Percentiles rank a stretch among this genome's conserved stretches.
These are phyloP conservation scores for Sussaba pulchella DNA, from an alignment of 2,888 invertebrate genomes.

Conservation along the genomic window DNA sequence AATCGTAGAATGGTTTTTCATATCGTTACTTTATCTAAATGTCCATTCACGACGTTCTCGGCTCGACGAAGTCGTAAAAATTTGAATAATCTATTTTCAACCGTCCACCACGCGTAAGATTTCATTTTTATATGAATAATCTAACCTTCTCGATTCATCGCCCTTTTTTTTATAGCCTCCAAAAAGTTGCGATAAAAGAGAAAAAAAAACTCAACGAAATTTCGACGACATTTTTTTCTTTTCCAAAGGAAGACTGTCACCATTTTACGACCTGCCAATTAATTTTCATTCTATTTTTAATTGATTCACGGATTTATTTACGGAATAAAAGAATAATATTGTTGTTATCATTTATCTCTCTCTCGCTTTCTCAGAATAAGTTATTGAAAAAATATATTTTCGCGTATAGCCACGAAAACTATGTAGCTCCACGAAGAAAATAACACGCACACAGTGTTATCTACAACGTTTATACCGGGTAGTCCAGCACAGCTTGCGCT, in stretches of 20 bases:
- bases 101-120: not conserved
- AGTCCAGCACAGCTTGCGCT: slow-evolving; percentile 25
- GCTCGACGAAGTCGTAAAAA: not conserved
- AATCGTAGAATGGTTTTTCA: not conserved
- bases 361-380: not conserved
- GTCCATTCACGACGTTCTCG: not conserved
- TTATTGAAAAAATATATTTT: no score
- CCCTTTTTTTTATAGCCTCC: not conserved
- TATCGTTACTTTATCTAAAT: not conserved
- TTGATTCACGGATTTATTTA: no score
- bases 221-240: no score
- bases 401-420: no score
- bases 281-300: no score
- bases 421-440: not conserved
- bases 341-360: not conserved
- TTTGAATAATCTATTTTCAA: not conserved
- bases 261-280: no score
- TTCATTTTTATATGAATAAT: no score
- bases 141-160: no score
- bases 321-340: not conserved
- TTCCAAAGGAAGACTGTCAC: no score
- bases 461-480: slow-evolving; percentile 48
- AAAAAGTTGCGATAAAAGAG: no score
- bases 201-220: no score
- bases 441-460: slow-evolving; percentile 14